A percentile compares a stretch with the other conserved stretches of the same genome.
These are phyloP conservation scores for Drosophila suboccidentalis DNA, from an alignment of 2,888 invertebrate genomes.

Conservation along the genomic window DNA sequence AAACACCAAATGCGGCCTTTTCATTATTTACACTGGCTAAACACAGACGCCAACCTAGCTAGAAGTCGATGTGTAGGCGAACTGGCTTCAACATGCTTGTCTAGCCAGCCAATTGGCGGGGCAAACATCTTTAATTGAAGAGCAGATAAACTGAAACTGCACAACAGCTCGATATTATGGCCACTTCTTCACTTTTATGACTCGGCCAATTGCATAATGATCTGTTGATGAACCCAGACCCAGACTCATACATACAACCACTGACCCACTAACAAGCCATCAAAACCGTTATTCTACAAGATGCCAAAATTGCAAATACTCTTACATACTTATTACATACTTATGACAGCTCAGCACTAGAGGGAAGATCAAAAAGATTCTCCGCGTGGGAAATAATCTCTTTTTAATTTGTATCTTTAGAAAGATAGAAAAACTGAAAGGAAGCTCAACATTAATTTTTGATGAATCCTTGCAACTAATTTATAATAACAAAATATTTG, in stretches of 20 bases:
- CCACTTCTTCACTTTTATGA: slow-evolving; percentile 43
- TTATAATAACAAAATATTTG: neutral
- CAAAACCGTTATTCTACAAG: neutral
- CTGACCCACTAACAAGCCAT: slow-evolving; percentile 65
- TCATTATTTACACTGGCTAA: slow-evolving; percentile 65
- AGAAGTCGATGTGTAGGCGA: slow-evolving; percentile 46
- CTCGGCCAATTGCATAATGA: slow-evolving; percentile 69
- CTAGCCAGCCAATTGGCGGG: slow-evolving; percentile 64
- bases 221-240: slow-evolving; percentile 39
- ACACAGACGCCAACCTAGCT: slow-evolving; percentile 40
- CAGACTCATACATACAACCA: slow-evolving; percentile 35
- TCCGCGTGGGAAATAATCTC: neutral
- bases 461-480: too few species aligned
- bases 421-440: too few species aligned
- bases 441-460: too few species aligned
- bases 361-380: neutral
- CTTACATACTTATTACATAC: too few species aligned
- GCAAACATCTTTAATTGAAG: slow-evolving; percentile 72
- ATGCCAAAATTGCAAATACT: slow-evolving; percentile 15
- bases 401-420: too few species aligned
- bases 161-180: slow-evolving; percentile 57
- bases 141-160: slow-evolving; percentile 48
- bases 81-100: slow-evolving; percentile 33
- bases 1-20: slow-evolving; percentile 64
- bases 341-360: neutral